These are phyloP conservation scores for Tachyglossus aculeatus DNA, from an alignment of 2,797 vertebrate species.

Conservation along the genomic window DNA sequence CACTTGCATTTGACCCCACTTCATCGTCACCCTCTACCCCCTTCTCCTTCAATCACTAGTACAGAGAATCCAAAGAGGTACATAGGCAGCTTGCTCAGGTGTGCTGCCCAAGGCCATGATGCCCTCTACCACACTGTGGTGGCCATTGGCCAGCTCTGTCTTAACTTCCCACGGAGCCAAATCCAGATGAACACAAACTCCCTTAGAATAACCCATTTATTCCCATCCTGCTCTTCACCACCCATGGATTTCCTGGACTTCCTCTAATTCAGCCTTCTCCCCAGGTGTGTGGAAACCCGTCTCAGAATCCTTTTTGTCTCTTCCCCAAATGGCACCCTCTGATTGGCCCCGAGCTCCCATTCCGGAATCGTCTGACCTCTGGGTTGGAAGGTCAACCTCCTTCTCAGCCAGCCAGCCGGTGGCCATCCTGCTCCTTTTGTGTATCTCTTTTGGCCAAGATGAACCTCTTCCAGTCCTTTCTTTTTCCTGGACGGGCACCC, in stretches of 20 bases:
- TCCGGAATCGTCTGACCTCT: not conserved
- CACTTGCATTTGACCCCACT: no score
- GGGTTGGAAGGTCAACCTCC: not conserved
- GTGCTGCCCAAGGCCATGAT: no score
- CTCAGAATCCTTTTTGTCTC: not conserved
- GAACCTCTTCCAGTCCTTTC: not conserved
- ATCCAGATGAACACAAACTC: rapidly evolving
- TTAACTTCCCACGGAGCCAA: not conserved
- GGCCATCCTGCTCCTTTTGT: not conserved
- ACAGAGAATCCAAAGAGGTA: no score
- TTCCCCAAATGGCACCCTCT: not conserved
- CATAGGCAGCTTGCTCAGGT: no score
- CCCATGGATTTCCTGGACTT: no score
- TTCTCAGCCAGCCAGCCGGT: not conserved
- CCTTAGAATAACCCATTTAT: rapidly evolving
- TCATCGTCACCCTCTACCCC: no score
- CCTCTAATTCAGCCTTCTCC: not conserved
- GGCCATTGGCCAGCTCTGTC: rapidly evolving
- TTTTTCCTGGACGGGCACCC: not conserved
- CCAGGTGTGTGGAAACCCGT: not conserved
- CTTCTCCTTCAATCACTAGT: no score
- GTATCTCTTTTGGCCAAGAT: not conserved
- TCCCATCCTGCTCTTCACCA: not conserved
- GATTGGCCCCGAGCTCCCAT: not conserved
- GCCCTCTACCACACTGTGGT: not conserved